Conservation (phyloP, 2,113 vertebrate genomes). For the Oreochromis spilurus region DNA sequence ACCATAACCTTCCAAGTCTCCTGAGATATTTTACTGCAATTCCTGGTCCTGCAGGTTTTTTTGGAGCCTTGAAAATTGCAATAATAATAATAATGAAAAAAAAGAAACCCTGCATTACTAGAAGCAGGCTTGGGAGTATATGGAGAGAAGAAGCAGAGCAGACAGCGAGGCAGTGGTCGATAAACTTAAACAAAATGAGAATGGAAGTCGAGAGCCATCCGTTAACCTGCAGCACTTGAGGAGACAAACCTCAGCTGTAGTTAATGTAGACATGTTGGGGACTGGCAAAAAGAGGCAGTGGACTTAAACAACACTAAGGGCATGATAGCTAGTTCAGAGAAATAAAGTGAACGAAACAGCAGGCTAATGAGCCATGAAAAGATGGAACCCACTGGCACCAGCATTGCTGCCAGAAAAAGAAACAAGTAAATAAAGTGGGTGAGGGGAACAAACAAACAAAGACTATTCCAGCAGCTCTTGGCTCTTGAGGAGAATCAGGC, state of each 20-base stretch:
- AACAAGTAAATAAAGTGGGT: conserved; percentile 48
- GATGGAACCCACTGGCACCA: conserved; percentile 56
- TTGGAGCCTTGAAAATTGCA: conserved; percentile 15
- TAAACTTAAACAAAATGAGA: conserved; percentile 49
- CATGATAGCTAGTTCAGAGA: conserved; percentile 46
- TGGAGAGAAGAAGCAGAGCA: conserved; percentile 11
- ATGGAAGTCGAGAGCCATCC: conserved; percentile 36
- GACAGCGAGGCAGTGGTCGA: conserved; percentile 40
- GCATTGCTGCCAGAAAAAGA: conserved; percentile 42
- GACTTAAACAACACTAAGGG: conserved; percentile 43
- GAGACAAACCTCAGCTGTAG: conserved; percentile 50
- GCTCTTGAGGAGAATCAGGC: conserved; percentile 69
- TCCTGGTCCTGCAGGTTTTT: background rate
- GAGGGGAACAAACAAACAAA: conserved; percentile 25
- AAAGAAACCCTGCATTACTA: background rate
- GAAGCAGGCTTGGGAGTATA: conserved; percentile 13
- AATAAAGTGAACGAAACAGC: conserved; percentile 59
- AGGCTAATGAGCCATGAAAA: conserved; percentile 66
- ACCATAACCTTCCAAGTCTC: background rate
- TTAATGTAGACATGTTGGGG: conserved; percentile 58
- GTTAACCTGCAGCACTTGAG: conserved; percentile 34
- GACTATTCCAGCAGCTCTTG: conserved; percentile 50
- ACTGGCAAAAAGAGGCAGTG: conserved; percentile 29
- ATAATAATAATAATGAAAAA: background rate
- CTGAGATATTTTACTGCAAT: background rate